Evolutionary conservation across 2,888 invertebrate genomes (phyloP), one percentile per base, ranked within the genome.

Genomic region (Blera fallax): DNA sequence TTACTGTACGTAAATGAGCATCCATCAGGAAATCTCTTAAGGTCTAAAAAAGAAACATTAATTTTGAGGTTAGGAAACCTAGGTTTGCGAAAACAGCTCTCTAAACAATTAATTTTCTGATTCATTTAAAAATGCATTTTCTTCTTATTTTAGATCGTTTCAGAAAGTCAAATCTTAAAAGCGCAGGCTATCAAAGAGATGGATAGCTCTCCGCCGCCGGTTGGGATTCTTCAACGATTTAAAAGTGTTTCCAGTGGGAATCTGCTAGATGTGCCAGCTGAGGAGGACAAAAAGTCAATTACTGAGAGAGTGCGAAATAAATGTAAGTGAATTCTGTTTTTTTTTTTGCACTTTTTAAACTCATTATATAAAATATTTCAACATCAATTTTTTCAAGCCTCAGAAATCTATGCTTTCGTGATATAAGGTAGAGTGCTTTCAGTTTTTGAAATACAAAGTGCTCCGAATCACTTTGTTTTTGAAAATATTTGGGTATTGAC

Each of bases 271-370:
- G 76, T 91, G 48, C 91, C 91, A 45, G 87, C 69, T 29, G 91
- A 90, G 77, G 90, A 90, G 83, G 91, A 92, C 70, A 92, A 92
- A 87, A 91, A 91, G 87, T 90, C 91, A 29, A 91, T 91, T 62
- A 89, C 89, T 54, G 90, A 90, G 83, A 90, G 90, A 73, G 89
- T 92, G 88, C 89, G 89, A 65, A 89, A 89, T 82, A 91, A 90
- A 89, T 89, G 91, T 91, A 87, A 90, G 90, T 89, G 16, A 3
- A 7, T n/a, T 0, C 7, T 24, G 21, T 43, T 1, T 62, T 62
- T 2, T 5, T 62, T 45, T 67, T 45, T n/a, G n/a, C n/a, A n/a
- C n/a, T n/a, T n/a, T n/a, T n/a, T n/a, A n/a, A n/a, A n/a, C n/a
- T n/a, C n/a, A n/a, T n/a, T n/a, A n/a, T n/a, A n/a, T n/a, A n/a